These are phyloP conservation scores for Thripadectes ignobilis DNA, from an alignment of 2,797 vertebrate genomes.

Conservation along the genomic window DNA sequence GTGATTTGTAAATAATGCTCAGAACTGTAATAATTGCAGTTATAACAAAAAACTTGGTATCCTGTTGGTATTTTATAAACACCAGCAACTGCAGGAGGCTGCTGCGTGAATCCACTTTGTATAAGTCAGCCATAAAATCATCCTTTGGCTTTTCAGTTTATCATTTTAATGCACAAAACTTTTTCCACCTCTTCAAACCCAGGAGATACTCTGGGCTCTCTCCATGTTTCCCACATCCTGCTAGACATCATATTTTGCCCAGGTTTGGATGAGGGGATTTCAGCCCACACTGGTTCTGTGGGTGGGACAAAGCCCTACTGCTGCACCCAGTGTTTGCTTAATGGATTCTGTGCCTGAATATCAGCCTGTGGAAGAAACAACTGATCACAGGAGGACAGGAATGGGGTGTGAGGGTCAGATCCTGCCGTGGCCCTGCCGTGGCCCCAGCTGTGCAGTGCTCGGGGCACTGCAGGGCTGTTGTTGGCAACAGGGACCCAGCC, in stretches of 20 bases:
- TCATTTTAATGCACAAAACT: not conserved
- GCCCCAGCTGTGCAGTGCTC: accelerated
- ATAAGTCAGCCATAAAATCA: not conserved
- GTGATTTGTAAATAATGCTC: not conserved
- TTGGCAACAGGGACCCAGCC: not conserved
- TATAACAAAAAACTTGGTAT: not conserved
- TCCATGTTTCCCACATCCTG: not conserved
- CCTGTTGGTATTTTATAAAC: not conserved
- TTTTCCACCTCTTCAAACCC: not conserved
- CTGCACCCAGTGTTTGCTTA: accelerated
- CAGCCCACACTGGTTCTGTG: accelerated
- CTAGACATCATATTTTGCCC: no score
- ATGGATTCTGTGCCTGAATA: not conserved
- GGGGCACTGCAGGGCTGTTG: accelerated
- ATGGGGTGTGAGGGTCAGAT: not conserved
- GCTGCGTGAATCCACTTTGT: not conserved
- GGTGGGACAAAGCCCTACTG: not conserved
- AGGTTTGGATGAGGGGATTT: not conserved
- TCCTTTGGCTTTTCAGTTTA: not conserved
- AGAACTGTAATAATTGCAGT: not conserved
- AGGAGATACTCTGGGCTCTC: accelerated
- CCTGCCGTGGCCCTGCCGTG: not conserved
- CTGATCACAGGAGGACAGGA: not conserved
- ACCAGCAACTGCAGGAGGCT: not conserved
- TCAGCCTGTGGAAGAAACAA: accelerated